Conservation (phyloP, 2,113 vertebrate genomes). For the Tachuris rubrigastra region DNA sequence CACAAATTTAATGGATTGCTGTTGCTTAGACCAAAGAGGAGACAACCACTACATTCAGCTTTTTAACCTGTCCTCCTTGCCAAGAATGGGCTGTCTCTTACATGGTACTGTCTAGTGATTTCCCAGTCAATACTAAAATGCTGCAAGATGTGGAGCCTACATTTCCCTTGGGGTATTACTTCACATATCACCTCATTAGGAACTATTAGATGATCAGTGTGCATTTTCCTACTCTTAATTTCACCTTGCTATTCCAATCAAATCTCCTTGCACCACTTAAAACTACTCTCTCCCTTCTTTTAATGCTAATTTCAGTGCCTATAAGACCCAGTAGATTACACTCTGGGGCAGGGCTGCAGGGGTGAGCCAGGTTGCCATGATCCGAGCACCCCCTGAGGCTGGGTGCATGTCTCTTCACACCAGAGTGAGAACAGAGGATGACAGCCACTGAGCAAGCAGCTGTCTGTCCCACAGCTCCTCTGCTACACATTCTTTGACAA, state of each 20-base stretch:
- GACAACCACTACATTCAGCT: background rate
- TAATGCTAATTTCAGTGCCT: background rate
- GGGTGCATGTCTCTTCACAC: accelerated
- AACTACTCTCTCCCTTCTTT: background rate
- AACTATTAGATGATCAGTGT: background rate
- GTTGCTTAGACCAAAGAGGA: background rate
- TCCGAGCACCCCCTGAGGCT: background rate
- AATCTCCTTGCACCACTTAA: background rate
- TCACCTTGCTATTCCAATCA: background rate
- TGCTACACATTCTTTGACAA: background rate
- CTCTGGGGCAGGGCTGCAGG: background rate
- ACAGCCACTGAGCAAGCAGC: background rate
- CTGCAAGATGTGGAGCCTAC: background rate
- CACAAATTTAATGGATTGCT: background rate
- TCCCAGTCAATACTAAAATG: background rate
- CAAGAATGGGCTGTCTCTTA: background rate
- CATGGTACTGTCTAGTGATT: background rate
- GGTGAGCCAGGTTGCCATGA: background rate
- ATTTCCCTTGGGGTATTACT: background rate
- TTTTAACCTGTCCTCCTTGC: background rate
- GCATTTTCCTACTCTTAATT: conserved; percentile 2
- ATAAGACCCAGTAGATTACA: background rate
- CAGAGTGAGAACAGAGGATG: background rate
- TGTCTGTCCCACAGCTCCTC: background rate
- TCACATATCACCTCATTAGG: background rate